A percentile compares a stretch with the other conserved stretches of the same genome.
Evolutionary conservation across 1,140 invertebrate genomes (phyloP).

Genomic region (Lutraria rhynchaena): DNA sequence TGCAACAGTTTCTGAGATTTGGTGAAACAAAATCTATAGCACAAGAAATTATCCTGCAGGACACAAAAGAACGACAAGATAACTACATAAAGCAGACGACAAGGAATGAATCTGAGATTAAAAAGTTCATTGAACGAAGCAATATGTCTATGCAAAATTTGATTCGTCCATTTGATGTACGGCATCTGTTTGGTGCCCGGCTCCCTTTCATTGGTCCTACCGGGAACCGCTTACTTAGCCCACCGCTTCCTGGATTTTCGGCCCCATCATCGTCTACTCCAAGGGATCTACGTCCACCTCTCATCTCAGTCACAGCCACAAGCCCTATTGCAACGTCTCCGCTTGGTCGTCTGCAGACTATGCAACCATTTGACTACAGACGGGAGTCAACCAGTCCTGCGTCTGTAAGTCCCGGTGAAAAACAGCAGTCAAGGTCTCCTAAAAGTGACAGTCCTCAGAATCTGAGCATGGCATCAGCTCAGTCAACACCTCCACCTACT

Average conservation of each 20-base stretch:
- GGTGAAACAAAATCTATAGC: slow-evolving; percentile 92
- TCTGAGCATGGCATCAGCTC: slow-evolving; percentile 72
- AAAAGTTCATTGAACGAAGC: slow-evolving; percentile 84
- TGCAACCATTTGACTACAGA: slow-evolving; percentile 96
- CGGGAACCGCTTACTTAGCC: slow-evolving; percentile 69
- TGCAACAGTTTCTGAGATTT: slow-evolving; percentile 93
- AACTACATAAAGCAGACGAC: slow-evolving; percentile 77
- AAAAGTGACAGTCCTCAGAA: slow-evolving; percentile 77
- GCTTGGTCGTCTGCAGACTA: slow-evolving; percentile 93
- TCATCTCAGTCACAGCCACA: slow-evolving; percentile 71
- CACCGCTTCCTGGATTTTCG: slow-evolving; percentile 70
- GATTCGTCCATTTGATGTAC: slow-evolving; percentile 75
- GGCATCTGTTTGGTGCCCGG: slow-evolving; percentile 74
- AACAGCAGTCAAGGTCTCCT: slow-evolving; percentile 65
- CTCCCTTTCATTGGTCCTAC: slow-evolving; percentile 70
- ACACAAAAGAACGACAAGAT: slow-evolving; percentile 80
- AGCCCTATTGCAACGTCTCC: slow-evolving; percentile 86
- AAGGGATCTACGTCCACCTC: slow-evolving; percentile 70
- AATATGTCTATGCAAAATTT: slow-evolving; percentile 79
- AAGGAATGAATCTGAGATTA: slow-evolving; percentile 84
- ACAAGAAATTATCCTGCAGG: slow-evolving; percentile 89
- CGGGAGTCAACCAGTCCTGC: slow-evolving; percentile 85
- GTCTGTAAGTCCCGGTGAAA: slow-evolving; percentile 67
- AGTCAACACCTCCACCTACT: slow-evolving; percentile 64
- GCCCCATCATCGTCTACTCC: slow-evolving; percentile 63